These are phyloP conservation scores for Gila orcuttii DNA, from an alignment of 2,113 vertebrate species.

Conservation along the genomic window DNA sequence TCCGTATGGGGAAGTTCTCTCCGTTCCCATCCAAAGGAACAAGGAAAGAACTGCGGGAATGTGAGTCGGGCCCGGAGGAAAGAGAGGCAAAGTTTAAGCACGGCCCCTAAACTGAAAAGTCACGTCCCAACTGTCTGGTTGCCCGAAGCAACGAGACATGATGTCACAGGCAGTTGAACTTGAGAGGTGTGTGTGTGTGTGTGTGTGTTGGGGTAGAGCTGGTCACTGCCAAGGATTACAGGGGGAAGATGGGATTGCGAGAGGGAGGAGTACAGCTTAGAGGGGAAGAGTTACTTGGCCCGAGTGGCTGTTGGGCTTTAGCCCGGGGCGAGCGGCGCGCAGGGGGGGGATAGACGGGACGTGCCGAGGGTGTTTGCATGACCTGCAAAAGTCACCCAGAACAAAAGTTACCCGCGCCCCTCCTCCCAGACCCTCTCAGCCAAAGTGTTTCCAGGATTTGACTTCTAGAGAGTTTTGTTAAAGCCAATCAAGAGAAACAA, in stretches of 20 bases:
- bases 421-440: constrained; percentile 55
- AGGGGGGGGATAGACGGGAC: neutral
- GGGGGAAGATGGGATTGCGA: constrained; percentile 68
- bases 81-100: constrained; percentile 65
- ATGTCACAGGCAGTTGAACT: constrained; percentile 91
- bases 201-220: constrained; percentile 59
- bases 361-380: constrained; percentile 65
- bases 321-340: constrained; percentile 64
- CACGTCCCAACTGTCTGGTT: constrained; percentile 89
- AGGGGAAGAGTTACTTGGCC: constrained; percentile 70
- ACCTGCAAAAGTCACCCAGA: constrained; percentile 76
- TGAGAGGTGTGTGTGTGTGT: constrained; percentile 61
- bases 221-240: constrained; percentile 83
- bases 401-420: constrained; percentile 67
- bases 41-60: constrained; percentile 32
- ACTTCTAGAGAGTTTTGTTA: constrained; percentile 72
- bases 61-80: constrained; percentile 32
- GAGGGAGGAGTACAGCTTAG: constrained; percentile 63
- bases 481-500: constrained; percentile 52
- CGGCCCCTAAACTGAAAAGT: constrained; percentile 76
- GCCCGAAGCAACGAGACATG: constrained; percentile 90
- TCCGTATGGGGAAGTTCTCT: neutral
- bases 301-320: constrained; percentile 63
- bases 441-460: constrained; percentile 74
- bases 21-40: constrained; percentile 14